Base-by-base conservation (phyloP, 2,797 vertebrate species). In the Thalassophryne amazonica region DNA sequence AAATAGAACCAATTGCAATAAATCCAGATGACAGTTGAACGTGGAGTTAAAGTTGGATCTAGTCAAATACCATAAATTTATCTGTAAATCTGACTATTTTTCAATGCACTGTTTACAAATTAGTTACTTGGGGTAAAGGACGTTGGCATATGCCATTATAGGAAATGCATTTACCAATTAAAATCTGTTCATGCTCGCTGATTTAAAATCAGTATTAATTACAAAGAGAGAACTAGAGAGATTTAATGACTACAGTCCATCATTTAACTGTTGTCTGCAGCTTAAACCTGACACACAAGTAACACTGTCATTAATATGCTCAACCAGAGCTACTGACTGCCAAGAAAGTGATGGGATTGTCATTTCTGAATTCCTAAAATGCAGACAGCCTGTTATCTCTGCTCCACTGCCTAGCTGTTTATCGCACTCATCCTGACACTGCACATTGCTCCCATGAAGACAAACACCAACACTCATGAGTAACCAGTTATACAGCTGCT, bases 171-270 rank as follows among this genome's bases (percentile, higher is more conserved):
- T 46, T 50, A 53, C 42, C 55, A 69, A 60, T 66, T 70, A 59
- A 60, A 74, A 52, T 28, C 25, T 50, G 30, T 65, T 70, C 55
- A 53, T 46, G 64, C 47, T 19, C 43, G 30, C 37, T 58, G 61
- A 71, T 69, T 56, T 47, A 39, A 76, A 81, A 72, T 76, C 57
- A 63, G 78, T 82, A 62, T 60, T 60, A 69, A 80, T 76, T 71
- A 71, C 51, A 31, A n/a, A 13, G 15, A 49, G 47, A 28, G 59
- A 61, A 66, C 70, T 62, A 66, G 25, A 7, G 42, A 69, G 59
- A 58, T 58, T 59, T 58, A 70, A 79, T 66, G 60, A 62, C 48
- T 24, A 7, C 45, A 50, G 67, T 76, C 62, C 55, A 76, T 71
- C 81, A 76, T 67, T 63, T 60, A 38, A 20, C 40, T 45, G 51